Percentiles rank a stretch among this genome's conserved stretches.
Evolutionary conservation across 2,888 invertebrate species (phyloP).

Genomic region (Notocelia uddmanniana): DNA sequence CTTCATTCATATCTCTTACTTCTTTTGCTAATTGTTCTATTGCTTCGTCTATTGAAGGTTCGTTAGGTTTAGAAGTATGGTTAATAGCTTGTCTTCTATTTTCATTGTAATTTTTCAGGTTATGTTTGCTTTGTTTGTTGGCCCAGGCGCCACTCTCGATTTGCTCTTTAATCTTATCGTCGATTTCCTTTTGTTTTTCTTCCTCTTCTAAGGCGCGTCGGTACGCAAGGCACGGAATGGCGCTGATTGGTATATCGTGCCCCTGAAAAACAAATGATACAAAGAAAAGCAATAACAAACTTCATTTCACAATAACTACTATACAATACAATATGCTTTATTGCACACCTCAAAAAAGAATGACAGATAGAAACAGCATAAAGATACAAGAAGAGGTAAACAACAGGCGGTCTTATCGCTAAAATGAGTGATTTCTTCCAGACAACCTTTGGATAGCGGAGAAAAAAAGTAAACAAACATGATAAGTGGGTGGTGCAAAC

Average conservation of each 20-base stretch:
- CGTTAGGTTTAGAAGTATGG: constrained; percentile 18
- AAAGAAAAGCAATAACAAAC: background rate
- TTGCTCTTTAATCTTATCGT: constrained; percentile 74
- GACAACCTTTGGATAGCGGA: no score
- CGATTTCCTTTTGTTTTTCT: constrained; percentile 75
- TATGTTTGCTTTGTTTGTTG: constrained; percentile 41
- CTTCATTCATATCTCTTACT: constrained; percentile 13
- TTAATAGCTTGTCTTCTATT: background rate
- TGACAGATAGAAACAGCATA: no score
- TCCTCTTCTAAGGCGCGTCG: constrained; percentile 92
- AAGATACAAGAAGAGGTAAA: no score
- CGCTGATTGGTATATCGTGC: constrained; percentile 97
- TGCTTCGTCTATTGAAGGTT: constrained; percentile 50
- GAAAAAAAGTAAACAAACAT: no score
- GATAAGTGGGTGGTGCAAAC: no score
- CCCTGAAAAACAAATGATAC: constrained; percentile 85
- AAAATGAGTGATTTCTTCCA: no score
- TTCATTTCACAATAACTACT: background rate
- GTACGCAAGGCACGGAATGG: constrained; percentile 97
- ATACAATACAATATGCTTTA: no score
- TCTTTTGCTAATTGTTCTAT: constrained; percentile 23
- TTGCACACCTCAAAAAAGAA: no score
- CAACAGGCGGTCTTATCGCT: no score
- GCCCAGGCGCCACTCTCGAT: constrained; percentile 67
- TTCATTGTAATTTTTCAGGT: constrained; percentile 9